Evolutionary conservation across 1,140 invertebrate species (phyloP).

Genomic region (Littorina saxatilis): DNA sequence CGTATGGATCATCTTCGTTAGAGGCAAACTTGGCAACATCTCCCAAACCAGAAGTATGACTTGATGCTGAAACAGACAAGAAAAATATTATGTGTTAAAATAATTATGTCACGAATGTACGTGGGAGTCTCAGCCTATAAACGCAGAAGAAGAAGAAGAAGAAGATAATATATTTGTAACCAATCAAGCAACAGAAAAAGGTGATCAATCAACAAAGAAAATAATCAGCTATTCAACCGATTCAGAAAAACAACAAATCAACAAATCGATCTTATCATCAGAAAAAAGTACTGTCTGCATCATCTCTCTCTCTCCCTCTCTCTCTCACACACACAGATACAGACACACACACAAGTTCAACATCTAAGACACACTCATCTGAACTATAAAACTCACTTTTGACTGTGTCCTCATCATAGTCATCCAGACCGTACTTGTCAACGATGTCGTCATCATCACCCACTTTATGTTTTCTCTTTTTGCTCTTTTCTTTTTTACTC

Average conservation of each 20-base stretch:
- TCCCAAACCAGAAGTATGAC: constrained; percentile 68
- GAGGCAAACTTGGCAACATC: constrained; percentile 78
- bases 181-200: too few species aligned
- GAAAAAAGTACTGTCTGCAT: too few species aligned
- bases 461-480: constrained; percentile 76
- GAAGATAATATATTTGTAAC: background rate
- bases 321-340: too few species aligned
- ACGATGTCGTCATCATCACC: constrained; percentile 67
- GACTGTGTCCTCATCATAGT: constrained; percentile 81
- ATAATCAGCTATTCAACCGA: background rate
- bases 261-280: too few species aligned
- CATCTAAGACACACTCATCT: too few species aligned
- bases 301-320: too few species aligned
- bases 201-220: background rate
- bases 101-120: background rate
- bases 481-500: constrained; percentile 68
- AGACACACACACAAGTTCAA: too few species aligned
- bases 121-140: too few species aligned
- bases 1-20: constrained; percentile 79
- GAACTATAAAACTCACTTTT: background rate
- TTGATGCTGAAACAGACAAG: constrained; percentile 43
- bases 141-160: too few species aligned
- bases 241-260: too few species aligned
- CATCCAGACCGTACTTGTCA: constrained; percentile 78
- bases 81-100: background rate